Conservation (phyloP, 1,140 invertebrate genomes). For the Stratiolaelaps scimitus region DNA sequence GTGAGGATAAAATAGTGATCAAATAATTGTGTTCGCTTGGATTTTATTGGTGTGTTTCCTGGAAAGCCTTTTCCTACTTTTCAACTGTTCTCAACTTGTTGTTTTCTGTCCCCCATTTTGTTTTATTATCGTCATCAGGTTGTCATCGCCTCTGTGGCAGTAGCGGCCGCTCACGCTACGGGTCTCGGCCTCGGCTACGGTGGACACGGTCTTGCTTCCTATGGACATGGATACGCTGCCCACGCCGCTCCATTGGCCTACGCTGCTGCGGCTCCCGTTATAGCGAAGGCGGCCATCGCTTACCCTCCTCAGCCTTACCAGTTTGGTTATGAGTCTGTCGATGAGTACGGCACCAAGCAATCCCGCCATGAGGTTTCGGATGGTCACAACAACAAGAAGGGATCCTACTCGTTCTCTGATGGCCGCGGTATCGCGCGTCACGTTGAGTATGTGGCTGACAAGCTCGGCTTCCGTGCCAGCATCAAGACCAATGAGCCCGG, state of each 20-base stretch:
- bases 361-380: slow-evolving; percentile 31
- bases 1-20: too few species aligned
- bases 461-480: slow-evolving; percentile 27
- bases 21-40: too few species aligned
- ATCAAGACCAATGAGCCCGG: slow-evolving; percentile 27
- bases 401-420: slow-evolving; percentile 16
- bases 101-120: too few species aligned
- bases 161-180: slow-evolving; percentile 1
- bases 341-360: slow-evolving; percentile 35
- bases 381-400: slow-evolving; percentile 16
- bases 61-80: too few species aligned
- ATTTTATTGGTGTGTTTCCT: too few species aligned
- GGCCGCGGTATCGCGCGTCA: slow-evolving; percentile 1
- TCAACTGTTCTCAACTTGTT: too few species aligned
- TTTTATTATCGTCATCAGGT: too few species aligned
- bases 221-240: slow-evolving; percentile 18
- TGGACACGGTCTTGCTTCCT: background rate
- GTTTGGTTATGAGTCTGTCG: slow-evolving; percentile 34
- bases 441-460: background rate
- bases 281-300: slow-evolving; percentile 32
- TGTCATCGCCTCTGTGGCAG: background rate
- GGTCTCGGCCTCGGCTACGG: background rate
- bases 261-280: slow-evolving; percentile 20
- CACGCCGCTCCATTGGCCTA: slow-evolving; percentile 2
- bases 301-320: slow-evolving; percentile 34